Evolutionary conservation across 1,140 invertebrate species (phyloP).

Genomic region (Bilobella aurantiaca): DNA sequence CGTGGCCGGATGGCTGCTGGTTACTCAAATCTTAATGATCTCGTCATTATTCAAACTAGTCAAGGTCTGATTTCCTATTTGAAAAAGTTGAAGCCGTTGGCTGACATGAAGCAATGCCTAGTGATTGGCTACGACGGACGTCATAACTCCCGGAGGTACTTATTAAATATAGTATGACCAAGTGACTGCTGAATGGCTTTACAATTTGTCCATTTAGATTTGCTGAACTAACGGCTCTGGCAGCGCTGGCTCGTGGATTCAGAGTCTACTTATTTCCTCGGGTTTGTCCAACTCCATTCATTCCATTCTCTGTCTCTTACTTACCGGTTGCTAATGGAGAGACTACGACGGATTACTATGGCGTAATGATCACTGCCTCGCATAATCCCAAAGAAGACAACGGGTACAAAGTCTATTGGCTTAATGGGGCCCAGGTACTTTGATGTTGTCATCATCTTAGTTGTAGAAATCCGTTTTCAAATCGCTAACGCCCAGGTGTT

Average conservation of each 20-base stretch:
- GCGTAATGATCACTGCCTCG: conserved; percentile 94
- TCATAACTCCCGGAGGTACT: conserved; percentile 76
- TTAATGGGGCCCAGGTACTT: conserved; percentile 71
- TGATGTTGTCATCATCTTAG: conserved; percentile 1
- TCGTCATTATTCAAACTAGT: conserved; percentile 90
- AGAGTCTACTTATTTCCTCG: conserved; percentile 71
- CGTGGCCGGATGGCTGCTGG: conserved; percentile 85
- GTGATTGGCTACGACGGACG: conserved; percentile 92
- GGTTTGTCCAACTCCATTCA: conserved; percentile 83
- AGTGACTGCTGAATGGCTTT: neutral
- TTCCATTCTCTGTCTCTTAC: conserved; percentile 69
- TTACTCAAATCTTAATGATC: conserved; percentile 89
- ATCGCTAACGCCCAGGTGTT: too few species aligned
- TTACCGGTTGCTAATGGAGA: conserved; percentile 41
- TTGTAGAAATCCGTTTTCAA: too few species aligned
- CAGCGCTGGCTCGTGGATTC: conserved; percentile 67
- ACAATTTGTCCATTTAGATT: conserved; percentile 53
- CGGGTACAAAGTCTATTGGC: conserved; percentile 97
- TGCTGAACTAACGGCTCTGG: conserved; percentile 73
- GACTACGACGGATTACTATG: conserved; percentile 37
- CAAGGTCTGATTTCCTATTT: conserved; percentile 70
- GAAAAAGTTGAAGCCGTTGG: conserved; percentile 47
- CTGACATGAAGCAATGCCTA: conserved; percentile 56
- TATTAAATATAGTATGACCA: neutral
- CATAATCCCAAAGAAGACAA: conserved; percentile 99